Conservation (phyloP, 2,888 invertebrate genomes). For the Synergus japonicus region DNA sequence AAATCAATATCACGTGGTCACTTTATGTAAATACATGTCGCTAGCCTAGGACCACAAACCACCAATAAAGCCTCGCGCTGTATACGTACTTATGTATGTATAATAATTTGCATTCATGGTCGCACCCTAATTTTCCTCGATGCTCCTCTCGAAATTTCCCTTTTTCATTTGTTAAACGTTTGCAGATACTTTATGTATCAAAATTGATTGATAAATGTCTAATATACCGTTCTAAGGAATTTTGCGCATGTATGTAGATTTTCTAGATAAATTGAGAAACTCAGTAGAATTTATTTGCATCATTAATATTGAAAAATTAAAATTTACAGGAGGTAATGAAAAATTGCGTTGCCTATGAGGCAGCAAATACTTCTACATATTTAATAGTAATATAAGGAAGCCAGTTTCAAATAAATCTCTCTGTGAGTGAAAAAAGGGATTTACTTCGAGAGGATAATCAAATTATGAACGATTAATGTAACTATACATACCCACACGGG, state of each 20-base stretch:
- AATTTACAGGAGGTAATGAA: too few relatives aligned
- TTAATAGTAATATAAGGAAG: too few relatives aligned
- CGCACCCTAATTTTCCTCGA: neutral
- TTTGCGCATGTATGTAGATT: too few relatives aligned
- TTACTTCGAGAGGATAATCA: neutral
- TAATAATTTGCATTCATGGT: conserved; percentile 12
- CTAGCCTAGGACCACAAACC: conserved; percentile 37
- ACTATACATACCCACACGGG: conserved; percentile 46
- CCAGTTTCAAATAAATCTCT: neutral
- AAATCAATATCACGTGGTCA: conserved; percentile 38
- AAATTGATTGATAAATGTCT: neutral
- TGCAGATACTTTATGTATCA: neutral
- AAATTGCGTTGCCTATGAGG: too few relatives aligned
- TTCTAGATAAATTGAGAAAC: too few relatives aligned
- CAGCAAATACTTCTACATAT: too few relatives aligned
- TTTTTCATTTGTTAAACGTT: neutral
- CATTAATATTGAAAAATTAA: too few relatives aligned
- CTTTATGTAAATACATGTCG: conserved; percentile 28
- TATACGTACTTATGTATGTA: conserved; percentile 33
- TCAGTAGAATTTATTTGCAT: too few relatives aligned
- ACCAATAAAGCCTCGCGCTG: conserved; percentile 32
- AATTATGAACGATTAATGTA: neutral
- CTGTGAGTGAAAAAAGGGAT: neutral
- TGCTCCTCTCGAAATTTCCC: neutral
- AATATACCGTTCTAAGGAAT: too few relatives aligned